Base-by-base conservation (phyloP, 2,797 vertebrate species). In the Peromyscus attwateri region DNA sequence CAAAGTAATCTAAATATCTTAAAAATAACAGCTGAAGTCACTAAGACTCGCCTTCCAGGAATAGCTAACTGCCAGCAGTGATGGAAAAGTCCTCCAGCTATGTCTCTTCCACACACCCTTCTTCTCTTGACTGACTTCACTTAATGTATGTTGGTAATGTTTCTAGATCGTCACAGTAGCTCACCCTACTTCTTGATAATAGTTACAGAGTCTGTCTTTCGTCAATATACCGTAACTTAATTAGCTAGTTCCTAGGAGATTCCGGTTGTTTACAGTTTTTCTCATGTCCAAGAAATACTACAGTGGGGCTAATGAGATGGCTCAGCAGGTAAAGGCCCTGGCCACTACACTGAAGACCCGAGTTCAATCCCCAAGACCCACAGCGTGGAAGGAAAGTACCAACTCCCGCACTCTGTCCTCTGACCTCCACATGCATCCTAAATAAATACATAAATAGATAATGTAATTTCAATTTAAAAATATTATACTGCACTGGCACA, bases 11-110 rank as follows among this genome's bases (percentile, higher is more conserved):
- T 7, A 73, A 31, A 55, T 93, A 31, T 27, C 62, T 87, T 40
- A 34, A 40, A 91, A 95, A 68, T 79, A 25, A 91, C 71, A 94
- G 60, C 46, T n/a, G 64, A 46, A 88, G 13, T 95, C 23, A 91
- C 71, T 96, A 76, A 89, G 75, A 76, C 68, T 90, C 5, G 77
- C 40, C 23, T 92, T 62, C 40, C 25, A 76, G 62, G 91, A 11
- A 55, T 83, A 93, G 75, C 60, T 76, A 37, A 57, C 29, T 80
- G 12, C 60, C n/a, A 14, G 3, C 25, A 46, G 37, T 49, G 75
- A 8, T 46, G 1, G 0, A n/a, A 2, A 52, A 14, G 43, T 77
- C 92, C 79, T 66, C 73, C n/a, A 4, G 73, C 23, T 55, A 37
- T 93, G 27, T 62, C 46, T 11, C 46, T 46, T 71, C 17, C 19